A percentile compares a stretch with the other conserved stretches of the same genome.
These are phyloP conservation scores for Phacellophora camtschatica DNA, from an alignment of 30 jellyfish, hydroid and myxozoan genomes.

Conservation along the genomic window DNA sequence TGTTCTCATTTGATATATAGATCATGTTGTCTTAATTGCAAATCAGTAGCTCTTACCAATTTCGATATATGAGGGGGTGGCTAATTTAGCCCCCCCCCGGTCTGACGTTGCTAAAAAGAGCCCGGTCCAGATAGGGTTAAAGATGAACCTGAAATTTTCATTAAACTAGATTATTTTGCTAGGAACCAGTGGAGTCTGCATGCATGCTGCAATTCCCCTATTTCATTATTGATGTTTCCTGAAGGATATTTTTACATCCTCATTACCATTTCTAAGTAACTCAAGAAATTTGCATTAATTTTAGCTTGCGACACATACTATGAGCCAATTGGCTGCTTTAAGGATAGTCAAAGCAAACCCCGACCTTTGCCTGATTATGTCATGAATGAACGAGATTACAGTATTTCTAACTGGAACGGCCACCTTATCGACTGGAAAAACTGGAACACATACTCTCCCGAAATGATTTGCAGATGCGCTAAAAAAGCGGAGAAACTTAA, in stretches of 20 bases:
- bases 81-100: too few relatives aligned
- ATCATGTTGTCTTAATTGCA: too few relatives aligned
- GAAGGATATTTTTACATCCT: not conserved
- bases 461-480: slow-evolving; percentile 88
- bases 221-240: not conserved
- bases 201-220: not conserved
- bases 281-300: not conserved
- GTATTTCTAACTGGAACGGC: slow-evolving; percentile 65
- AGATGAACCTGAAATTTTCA: too few relatives aligned
- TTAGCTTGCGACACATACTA: slow-evolving; percentile 74
- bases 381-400: slow-evolving; percentile 76
- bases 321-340: slow-evolving; percentile 80
- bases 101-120: too few relatives aligned
- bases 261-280: not conserved
- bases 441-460: slow-evolving; percentile 76
- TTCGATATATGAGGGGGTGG: too few relatives aligned
- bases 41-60: too few relatives aligned
- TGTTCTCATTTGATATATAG: too few relatives aligned
- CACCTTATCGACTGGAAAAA: slow-evolving; percentile 63
- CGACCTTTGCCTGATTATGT: slow-evolving; percentile 73
- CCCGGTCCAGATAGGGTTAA: too few relatives aligned
- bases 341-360: slow-evolving; percentile 54
- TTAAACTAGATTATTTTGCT: too few relatives aligned
- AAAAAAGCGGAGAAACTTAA: slow-evolving; percentile 60
- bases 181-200: too few relatives aligned